Evolutionary conservation across 2,797 vertebrate genomes (phyloP).

Genomic region (Pitangus sulphuratus): DNA sequence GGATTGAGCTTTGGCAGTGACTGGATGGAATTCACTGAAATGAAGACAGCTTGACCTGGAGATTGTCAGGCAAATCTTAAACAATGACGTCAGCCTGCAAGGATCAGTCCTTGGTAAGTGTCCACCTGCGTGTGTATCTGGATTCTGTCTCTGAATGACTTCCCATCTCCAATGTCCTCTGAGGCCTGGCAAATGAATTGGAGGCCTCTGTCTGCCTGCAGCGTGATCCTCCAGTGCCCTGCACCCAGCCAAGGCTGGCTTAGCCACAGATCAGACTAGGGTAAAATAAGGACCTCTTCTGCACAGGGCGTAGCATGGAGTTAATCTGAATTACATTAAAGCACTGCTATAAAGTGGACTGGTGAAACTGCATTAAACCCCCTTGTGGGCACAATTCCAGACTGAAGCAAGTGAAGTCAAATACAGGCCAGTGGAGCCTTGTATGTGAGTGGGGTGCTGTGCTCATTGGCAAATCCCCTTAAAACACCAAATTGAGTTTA

Average conservation of each 20-base stretch:
- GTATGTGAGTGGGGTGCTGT: not conserved
- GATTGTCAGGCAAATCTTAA: rapidly evolving
- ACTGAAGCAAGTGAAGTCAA: not conserved
- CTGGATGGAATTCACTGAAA: not conserved
- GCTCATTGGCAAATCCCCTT: not conserved
- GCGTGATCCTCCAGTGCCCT: not conserved
- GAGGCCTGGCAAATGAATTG: not conserved
- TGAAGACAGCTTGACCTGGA: not conserved
- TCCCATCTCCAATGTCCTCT: rapidly evolving
- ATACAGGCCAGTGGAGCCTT: not conserved
- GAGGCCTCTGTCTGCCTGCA: not conserved
- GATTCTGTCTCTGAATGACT: not conserved
- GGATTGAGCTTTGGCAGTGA: not conserved
- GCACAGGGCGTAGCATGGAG: not conserved
- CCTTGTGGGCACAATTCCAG: not conserved
- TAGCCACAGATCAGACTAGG: rapidly evolving
- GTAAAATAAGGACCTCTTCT: not conserved
- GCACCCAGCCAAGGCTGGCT: not conserved
- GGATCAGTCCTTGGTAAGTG: not conserved
- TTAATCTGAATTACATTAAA: not conserved
- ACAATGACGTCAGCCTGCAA: not conserved
- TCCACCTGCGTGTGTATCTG: not conserved
- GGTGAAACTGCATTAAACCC: not conserved
- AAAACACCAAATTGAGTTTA: not conserved
- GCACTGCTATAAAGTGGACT: not conserved